These are phyloP conservation scores for Stratiomys singularior DNA, from an alignment of 2,888 invertebrate genomes.

Conservation along the genomic window DNA sequence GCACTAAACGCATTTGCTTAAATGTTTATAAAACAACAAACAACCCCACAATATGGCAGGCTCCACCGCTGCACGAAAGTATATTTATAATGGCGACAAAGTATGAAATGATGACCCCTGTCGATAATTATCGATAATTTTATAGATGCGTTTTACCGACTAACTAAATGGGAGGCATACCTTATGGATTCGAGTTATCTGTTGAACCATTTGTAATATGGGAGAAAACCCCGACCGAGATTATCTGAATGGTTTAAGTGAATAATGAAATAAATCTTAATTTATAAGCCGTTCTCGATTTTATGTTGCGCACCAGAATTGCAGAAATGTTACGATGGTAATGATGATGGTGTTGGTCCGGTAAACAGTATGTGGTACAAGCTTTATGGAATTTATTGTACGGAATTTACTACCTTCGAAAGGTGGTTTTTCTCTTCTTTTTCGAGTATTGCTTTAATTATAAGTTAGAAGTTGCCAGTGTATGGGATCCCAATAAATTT, in stretches of 20 bases:
- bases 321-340: neutral
- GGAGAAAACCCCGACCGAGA: slow-evolving; percentile 4
- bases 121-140: slow-evolving; percentile 46
- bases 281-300: slow-evolving; percentile 39
- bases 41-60: neutral
- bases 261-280: slow-evolving; percentile 45
- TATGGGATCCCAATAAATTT: slow-evolving; percentile 13
- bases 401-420: slow-evolving; percentile 9
- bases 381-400: slow-evolving; percentile 41
- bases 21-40: neutral
- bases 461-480: neutral
- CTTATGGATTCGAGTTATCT: slow-evolving; percentile 20
- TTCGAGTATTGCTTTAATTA: neutral
- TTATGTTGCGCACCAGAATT: slow-evolving; percentile 23
- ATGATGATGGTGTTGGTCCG: neutral
- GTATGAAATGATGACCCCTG: slow-evolving; percentile 44
- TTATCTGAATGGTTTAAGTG: slow-evolving; percentile 40
- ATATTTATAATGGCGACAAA: slow-evolving; percentile 36
- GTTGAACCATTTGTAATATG: slow-evolving; percentile 13
- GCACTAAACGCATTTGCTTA: neutral
- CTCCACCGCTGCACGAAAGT: neutral
- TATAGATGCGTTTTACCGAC: slow-evolving; percentile 24
- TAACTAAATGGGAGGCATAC: slow-evolving; percentile 27
- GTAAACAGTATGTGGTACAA: slow-evolving; percentile 40
- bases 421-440: too few species aligned